phyloP scores from a whole-genome alignment of 2,113 vertebrate genomes.

The Erythrolamprus reginae region DNA sequence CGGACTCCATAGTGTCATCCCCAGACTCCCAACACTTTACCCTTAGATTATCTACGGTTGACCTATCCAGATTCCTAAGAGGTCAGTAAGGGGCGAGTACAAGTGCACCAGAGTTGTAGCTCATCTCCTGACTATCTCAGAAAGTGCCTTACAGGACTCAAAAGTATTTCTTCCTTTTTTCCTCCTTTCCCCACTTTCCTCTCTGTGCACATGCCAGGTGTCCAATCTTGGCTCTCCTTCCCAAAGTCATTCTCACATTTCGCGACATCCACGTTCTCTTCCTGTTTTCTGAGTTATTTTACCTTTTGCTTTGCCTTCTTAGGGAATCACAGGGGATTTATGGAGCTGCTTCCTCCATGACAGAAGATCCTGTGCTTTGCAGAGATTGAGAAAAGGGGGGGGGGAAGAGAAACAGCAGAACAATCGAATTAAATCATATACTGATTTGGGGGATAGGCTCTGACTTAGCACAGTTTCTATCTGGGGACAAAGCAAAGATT shows the following conservation, averaged over 20 bases:
- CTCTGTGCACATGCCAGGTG: not conserved
- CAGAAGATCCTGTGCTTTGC: conserved; percentile 35
- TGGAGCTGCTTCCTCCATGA: conserved; percentile 30
- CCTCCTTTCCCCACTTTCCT: not conserved
- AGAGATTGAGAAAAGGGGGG: conserved; percentile 19
- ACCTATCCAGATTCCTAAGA: too few species aligned
- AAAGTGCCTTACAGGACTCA: not conserved
- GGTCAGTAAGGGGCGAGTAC: too few species aligned
- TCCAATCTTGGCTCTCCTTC: not conserved
- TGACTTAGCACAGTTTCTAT: not conserved
- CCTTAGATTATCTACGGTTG: too few species aligned
- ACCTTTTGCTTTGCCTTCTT: conserved; percentile 43
- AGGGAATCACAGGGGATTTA: conserved; percentile 30
- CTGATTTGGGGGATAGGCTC: not conserved
- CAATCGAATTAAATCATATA: not conserved
- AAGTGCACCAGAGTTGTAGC: too few species aligned
- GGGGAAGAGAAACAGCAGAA: not conserved
- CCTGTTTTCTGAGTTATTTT: conserved; percentile 37
- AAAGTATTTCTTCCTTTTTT: not conserved
- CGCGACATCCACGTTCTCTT: not conserved
- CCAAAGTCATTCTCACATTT: not conserved
- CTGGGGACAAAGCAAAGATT: not conserved
- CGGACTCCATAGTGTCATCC: too few species aligned
- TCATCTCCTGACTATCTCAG: not conserved
- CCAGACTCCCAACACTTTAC: too few species aligned